Evolutionary conservation across 2,113 vertebrate genomes (phyloP).

Genomic region (Procavia capensis): DNA sequence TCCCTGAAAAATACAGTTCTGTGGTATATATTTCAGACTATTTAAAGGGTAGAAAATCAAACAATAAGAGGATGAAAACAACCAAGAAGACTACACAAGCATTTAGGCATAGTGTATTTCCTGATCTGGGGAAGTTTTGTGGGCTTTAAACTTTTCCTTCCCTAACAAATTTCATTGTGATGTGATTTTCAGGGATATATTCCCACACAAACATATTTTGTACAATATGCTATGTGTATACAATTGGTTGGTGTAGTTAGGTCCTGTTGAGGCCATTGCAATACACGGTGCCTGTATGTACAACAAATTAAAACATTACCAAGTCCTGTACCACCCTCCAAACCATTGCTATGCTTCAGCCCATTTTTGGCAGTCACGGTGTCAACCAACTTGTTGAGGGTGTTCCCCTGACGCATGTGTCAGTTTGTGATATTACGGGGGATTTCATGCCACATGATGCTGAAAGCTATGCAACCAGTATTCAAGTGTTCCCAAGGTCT

Average conservation of each 20-base stretch:
- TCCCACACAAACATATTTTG: not conserved
- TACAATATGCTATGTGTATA: not conserved
- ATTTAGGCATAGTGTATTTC: not conserved
- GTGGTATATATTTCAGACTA: not conserved
- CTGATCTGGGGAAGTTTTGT: not conserved
- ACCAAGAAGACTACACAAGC: not conserved
- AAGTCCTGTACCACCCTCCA: too few relatives aligned
- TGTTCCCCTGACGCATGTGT: too few relatives aligned
- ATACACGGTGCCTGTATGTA: too few relatives aligned
- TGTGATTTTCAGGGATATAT: not conserved
- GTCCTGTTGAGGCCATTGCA: too few relatives aligned
- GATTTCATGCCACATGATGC: too few relatives aligned
- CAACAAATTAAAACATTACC: too few relatives aligned
- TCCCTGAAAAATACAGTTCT: not conserved
- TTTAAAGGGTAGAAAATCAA: not conserved
- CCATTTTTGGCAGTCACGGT: too few relatives aligned
- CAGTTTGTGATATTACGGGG: too few relatives aligned
- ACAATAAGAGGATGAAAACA: not conserved
- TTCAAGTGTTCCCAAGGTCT: too few relatives aligned
- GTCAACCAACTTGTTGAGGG: too few relatives aligned
- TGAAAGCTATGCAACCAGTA: too few relatives aligned
- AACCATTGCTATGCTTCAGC: too few relatives aligned
- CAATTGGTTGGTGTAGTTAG: not conserved
- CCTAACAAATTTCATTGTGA: not conserved
- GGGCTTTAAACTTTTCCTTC: not conserved